Conservation (phyloP, 2,113 vertebrate genomes). For the Engystomops pustulosus region DNA sequence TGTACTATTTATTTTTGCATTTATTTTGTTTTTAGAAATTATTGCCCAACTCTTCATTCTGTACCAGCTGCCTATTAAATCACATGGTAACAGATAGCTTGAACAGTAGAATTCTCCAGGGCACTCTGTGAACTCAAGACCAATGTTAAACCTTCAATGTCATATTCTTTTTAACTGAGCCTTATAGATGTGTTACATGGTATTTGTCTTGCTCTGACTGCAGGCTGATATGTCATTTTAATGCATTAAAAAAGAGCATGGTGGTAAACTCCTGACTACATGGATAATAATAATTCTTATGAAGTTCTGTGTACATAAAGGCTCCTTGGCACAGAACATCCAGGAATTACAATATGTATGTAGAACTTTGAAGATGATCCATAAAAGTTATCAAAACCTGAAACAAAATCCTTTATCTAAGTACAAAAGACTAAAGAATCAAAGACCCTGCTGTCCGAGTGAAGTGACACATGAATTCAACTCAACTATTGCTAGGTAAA, state of each 20-base stretch:
- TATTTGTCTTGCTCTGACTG: neutral
- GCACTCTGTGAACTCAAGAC: neutral
- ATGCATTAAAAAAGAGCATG: conserved; percentile 22
- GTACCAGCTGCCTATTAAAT: neutral
- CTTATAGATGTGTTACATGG: neutral
- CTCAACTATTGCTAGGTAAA: conserved; percentile 24
- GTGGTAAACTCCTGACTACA: conserved; percentile 20
- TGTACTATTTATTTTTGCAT: too few relatives aligned
- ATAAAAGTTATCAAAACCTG: conserved; percentile 46
- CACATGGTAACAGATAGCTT: too few relatives aligned
- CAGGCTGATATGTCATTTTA: neutral
- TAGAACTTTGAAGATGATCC: conserved; percentile 42
- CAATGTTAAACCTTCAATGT: neutral
- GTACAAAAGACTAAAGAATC: conserved; percentile 43
- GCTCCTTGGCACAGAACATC: conserved; percentile 35
- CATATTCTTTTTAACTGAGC: neutral
- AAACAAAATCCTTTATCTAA: conserved; percentile 46
- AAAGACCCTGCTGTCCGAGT: conserved; percentile 30
- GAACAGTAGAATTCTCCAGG: neutral
- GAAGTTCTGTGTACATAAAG: conserved; percentile 34
- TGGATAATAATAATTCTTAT: conserved; percentile 15
- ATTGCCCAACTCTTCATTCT: neutral
- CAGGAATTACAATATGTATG: conserved; percentile 48
- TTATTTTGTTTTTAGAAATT: too few relatives aligned
- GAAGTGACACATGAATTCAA: conserved; percentile 36